A percentile compares a stretch with the other conserved stretches of the same genome.
Evolutionary conservation across 2,888 invertebrate genomes (phyloP).

Genomic region (Agrotis exclamationis): DNA sequence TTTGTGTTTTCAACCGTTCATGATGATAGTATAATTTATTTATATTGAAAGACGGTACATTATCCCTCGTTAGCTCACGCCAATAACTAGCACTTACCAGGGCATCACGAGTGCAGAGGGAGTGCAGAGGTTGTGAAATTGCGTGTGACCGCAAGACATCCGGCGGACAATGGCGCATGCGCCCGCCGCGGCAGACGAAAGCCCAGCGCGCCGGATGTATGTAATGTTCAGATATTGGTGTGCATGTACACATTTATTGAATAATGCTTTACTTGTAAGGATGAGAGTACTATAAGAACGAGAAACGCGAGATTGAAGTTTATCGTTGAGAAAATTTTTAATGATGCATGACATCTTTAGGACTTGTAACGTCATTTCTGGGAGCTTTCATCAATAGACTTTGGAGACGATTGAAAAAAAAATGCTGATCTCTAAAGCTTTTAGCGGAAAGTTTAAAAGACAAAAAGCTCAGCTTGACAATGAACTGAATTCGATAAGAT

Average conservation of each 20-base stretch:
- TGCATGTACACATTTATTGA: slow-evolving; percentile 77
- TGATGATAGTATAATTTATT: slow-evolving; percentile 24
- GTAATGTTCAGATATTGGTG: slow-evolving; percentile 85
- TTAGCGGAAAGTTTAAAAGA: neutral
- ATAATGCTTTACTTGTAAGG: slow-evolving; percentile 69
- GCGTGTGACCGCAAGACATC: slow-evolving; percentile 90
- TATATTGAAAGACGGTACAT: slow-evolving; percentile 25
- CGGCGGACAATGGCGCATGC: slow-evolving; percentile 86
- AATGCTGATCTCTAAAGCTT: neutral
- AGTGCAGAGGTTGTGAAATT: slow-evolving; percentile 88
- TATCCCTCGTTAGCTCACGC: slow-evolving; percentile 58
- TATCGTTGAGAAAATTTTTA: slow-evolving; percentile 11
- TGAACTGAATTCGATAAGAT: slow-evolving; percentile 31
- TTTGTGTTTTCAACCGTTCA: slow-evolving; percentile 26
- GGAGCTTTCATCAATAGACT: neutral
- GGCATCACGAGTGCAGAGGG: slow-evolving; percentile 76
- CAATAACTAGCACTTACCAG: slow-evolving; percentile 74
- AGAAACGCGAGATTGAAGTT: slow-evolving; percentile 30
- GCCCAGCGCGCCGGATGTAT: slow-evolving; percentile 84
- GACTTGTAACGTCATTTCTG: neutral
- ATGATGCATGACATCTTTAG: neutral
- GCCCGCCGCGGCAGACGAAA: slow-evolving; percentile 78
- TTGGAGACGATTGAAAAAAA: slow-evolving; percentile 3
- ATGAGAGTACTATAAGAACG: slow-evolving; percentile 57
- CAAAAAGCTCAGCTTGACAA: slow-evolving; percentile 22